Evolutionary conservation across 2,797 vertebrate genomes (phyloP).

Genomic region (Pantherophis vulpinus): DNA sequence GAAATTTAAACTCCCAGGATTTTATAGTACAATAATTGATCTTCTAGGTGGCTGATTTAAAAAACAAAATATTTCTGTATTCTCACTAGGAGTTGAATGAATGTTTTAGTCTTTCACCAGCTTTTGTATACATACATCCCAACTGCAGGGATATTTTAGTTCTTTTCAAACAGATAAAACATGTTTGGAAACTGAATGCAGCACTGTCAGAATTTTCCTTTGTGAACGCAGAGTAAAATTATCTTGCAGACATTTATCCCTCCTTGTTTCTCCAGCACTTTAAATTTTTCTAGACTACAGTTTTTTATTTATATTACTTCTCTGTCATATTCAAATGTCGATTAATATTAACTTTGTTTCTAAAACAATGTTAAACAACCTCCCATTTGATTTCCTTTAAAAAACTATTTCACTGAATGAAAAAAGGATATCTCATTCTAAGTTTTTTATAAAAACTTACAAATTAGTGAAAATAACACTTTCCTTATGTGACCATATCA

Average conservation of each 20-base stretch:
- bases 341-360: neutral
- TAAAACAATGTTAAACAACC: constrained; percentile 23
- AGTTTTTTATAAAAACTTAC: neutral
- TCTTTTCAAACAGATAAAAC: neutral
- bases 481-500: constrained; percentile 8
- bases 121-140: neutral
- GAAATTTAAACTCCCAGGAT: constrained; percentile 14
- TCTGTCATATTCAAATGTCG: neutral
- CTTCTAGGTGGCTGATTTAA: neutral
- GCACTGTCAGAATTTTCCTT: neutral
- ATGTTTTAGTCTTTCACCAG: neutral
- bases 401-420: constrained; percentile 11
- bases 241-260: neutral
- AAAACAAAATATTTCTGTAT: neutral
- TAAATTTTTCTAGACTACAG: neutral
- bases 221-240: neutral
- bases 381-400: constrained; percentile 10
- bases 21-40: neutral
- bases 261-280: neutral
- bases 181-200: neutral
- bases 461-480: constrained; percentile 22
- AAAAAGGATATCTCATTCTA: constrained; percentile 14
- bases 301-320: neutral
- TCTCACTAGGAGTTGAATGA: neutral
- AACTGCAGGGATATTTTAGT: neutral